Evolutionary conservation across 2,888 invertebrate species (phyloP).

Genomic region (Heteromurus nitidus): DNA sequence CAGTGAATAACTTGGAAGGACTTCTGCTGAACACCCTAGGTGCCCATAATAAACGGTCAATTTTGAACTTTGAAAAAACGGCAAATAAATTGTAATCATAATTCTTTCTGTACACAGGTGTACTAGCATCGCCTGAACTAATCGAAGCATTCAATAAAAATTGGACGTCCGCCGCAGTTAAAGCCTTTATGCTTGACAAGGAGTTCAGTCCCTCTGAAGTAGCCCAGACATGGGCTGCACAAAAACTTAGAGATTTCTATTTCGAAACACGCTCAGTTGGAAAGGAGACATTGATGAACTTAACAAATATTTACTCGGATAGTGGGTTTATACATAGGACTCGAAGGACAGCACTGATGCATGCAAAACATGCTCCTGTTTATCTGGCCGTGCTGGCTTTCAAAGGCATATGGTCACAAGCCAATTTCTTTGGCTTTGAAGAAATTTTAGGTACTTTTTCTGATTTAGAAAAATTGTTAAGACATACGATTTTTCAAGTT

Average conservation of each 20-base stretch:
- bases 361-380: conserved; percentile 49
- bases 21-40: conserved; percentile 42
- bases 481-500: too few relatives aligned
- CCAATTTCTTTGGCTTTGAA: conserved; percentile 49
- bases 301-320: conserved; percentile 62
- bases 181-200: conserved; percentile 35
- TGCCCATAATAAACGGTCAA: background rate
- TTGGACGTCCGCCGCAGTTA: conserved; percentile 27
- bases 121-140: conserved; percentile 33
- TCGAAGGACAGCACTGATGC: conserved; percentile 42
- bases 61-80: background rate
- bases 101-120: background rate
- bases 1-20: conserved; percentile 53
- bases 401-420: conserved; percentile 54
- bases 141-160: conserved; percentile 47
- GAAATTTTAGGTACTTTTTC: conserved; percentile 42
- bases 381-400: conserved; percentile 47
- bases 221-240: conserved; percentile 28
- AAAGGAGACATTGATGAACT: conserved; percentile 41
- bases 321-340: conserved; percentile 47
- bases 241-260: conserved; percentile 44
- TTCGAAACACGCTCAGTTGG: conserved; percentile 42
- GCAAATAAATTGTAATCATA: background rate
- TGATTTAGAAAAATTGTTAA: too few relatives aligned
- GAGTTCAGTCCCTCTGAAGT: background rate